Evolutionary conservation across 2,113 vertebrate species (phyloP).

Genomic region (Lichenostomus cassidix): DNA sequence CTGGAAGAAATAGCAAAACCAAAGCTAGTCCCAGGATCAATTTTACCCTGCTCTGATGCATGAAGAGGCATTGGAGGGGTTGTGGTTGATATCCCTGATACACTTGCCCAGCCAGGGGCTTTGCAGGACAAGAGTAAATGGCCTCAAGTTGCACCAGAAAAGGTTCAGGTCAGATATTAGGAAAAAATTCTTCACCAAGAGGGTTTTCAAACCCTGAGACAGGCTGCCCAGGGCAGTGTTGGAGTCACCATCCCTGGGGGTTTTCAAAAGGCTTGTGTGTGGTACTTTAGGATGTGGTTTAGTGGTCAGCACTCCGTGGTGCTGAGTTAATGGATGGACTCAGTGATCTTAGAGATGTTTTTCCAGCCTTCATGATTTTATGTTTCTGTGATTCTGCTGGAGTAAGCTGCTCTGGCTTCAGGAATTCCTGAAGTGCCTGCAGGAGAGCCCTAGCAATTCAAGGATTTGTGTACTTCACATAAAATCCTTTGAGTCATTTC

Average conservation of each 20-base stretch:
- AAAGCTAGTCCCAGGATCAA: background rate
- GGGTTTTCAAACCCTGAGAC: background rate
- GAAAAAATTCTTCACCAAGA: too few relatives aligned
- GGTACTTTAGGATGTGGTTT: background rate
- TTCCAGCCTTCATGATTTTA: background rate
- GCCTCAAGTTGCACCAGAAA: background rate
- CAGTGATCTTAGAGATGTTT: background rate
- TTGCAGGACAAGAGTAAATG: background rate
- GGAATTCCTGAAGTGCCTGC: background rate
- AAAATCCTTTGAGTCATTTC: background rate
- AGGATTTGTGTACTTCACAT: background rate
- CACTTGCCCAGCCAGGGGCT: background rate
- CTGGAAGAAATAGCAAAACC: background rate
- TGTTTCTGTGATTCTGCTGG: background rate
- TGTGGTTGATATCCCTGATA: background rate
- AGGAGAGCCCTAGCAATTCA: background rate
- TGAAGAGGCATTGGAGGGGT: accelerated
- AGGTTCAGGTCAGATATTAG: background rate
- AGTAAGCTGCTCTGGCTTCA: background rate
- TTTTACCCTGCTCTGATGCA: background rate
- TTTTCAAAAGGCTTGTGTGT: background rate
- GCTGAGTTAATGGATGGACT: background rate
- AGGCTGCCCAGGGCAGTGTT: background rate
- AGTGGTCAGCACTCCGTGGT: background rate
- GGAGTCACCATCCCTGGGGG: too few relatives aligned